These are phyloP conservation scores for Hypothenemus hampei DNA, from an alignment of 1,140 invertebrate species.

Conservation along the genomic window DNA sequence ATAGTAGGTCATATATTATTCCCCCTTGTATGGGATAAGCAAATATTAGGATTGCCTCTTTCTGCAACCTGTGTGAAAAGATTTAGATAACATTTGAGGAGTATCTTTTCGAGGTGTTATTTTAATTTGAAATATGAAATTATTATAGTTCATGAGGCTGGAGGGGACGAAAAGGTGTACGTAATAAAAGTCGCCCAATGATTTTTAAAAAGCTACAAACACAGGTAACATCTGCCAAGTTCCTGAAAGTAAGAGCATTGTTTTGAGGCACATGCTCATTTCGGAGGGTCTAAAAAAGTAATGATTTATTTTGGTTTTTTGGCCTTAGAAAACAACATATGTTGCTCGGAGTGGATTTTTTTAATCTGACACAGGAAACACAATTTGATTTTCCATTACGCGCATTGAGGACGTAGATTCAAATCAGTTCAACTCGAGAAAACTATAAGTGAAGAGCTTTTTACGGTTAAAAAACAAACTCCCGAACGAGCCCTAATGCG, in stretches of 20 bases:
- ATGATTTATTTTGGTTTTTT: conserved; percentile 19
- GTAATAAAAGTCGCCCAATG: conserved; percentile 10
- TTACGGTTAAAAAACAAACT: conserved; percentile 4
- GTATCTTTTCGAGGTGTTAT: conserved; percentile 18
- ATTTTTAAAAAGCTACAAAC: conserved; percentile 24
- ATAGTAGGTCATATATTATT: conserved; percentile 28
- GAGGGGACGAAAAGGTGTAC: conserved; percentile 12
- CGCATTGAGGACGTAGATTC: neutral
- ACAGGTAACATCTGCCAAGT: conserved; percentile 22
- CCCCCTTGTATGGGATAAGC: conserved; percentile 24
- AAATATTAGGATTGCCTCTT: conserved; percentile 27
- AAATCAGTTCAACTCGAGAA: neutral
- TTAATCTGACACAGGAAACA: conserved; percentile 23
- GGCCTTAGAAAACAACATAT: conserved; percentile 6
- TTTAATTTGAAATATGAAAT: conserved; percentile 18
- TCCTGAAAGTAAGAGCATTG: conserved; percentile 24
- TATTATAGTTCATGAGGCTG: too few relatives aligned
- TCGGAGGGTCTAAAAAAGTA: conserved; percentile 5
- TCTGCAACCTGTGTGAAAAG: conserved; percentile 28
- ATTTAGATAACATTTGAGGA: conserved; percentile 21
- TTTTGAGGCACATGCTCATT: conserved; percentile 23
- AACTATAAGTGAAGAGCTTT: conserved; percentile 1
- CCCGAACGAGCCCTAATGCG: conserved; percentile 4
- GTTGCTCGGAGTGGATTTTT: conserved; percentile 9
- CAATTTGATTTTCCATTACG: conserved; percentile 9